Evolutionary conservation across 2,888 invertebrate species (phyloP).

Genomic region (Phengaris alcon): DNA sequence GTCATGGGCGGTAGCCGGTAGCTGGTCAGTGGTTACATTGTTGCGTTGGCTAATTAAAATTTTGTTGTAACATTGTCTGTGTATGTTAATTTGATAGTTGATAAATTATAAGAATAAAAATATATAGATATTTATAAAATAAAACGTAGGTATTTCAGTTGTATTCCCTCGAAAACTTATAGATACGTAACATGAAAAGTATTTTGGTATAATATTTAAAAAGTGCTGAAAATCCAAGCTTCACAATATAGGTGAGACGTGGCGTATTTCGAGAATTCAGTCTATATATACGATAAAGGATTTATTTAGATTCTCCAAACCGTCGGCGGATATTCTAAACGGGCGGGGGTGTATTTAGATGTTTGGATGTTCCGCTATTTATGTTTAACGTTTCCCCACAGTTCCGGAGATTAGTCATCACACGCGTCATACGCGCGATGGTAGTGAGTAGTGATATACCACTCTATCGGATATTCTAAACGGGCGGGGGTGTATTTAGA

Average conservation of each 20-base stretch:
- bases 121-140: background rate
- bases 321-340: background rate
- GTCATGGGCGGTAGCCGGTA: background rate
- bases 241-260: background rate
- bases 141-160: background rate
- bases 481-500: background rate
- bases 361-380: slow-evolving; percentile 16
- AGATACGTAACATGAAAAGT: too few relatives aligned
- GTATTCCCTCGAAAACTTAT: too few relatives aligned
- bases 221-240: background rate
- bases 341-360: background rate
- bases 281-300: background rate
- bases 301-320: background rate
- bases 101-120: background rate
- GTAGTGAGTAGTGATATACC: too few relatives aligned
- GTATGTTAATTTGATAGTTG: background rate
- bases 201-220: background rate
- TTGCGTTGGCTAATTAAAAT: background rate
- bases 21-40: background rate
- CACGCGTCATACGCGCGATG: too few relatives aligned
- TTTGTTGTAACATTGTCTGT: background rate
- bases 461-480: background rate
- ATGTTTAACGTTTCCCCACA: slow-evolving; percentile 4
- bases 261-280: background rate
- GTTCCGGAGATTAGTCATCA: background rate